Conservation (phyloP, 1,140 invertebrate genomes). For the Amyelois transitella region DNA sequence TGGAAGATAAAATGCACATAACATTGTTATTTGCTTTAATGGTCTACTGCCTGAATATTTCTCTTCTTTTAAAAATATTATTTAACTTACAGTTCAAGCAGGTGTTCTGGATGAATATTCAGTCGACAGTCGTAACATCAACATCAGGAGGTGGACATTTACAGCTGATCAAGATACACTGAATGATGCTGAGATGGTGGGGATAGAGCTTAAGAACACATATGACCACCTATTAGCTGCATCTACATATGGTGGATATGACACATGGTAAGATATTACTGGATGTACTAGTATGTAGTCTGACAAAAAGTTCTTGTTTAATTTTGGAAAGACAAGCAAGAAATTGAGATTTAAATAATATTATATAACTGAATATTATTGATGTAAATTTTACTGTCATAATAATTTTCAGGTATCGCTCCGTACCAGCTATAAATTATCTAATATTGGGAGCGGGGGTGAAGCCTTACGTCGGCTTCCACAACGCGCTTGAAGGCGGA, state of each 20-base stretch:
- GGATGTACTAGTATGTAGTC: too few relatives aligned
- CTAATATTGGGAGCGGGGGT: conserved; percentile 87
- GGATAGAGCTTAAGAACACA: conserved; percentile 82
- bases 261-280: conserved; percentile 72
- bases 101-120: conserved; percentile 76
- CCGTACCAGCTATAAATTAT: conserved; percentile 84
- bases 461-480: conserved; percentile 90
- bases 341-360: too few relatives aligned
- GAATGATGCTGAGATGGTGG: conserved; percentile 86
- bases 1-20: too few relatives aligned
- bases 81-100: conserved; percentile 78
- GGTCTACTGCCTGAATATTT: not conserved
- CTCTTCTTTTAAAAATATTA: not conserved
- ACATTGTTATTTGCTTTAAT: too few relatives aligned
- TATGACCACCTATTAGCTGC: conserved; percentile 92
- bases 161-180: conserved; percentile 81
- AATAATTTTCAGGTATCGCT: conserved; percentile 76
- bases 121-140: conserved; percentile 70
- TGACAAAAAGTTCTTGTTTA: too few relatives aligned
- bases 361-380: too few relatives aligned
- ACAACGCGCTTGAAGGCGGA: conserved; percentile 91
- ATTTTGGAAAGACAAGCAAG: too few relatives aligned
- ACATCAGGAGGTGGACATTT: conserved; percentile 90
- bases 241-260: conserved; percentile 86
- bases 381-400: not conserved